A percentile compares a stretch with the other conserved stretches of the same genome.
Evolutionary conservation across 2,888 invertebrate genomes (phyloP).

Genomic region (Aporophyla lueneburgensis): DNA sequence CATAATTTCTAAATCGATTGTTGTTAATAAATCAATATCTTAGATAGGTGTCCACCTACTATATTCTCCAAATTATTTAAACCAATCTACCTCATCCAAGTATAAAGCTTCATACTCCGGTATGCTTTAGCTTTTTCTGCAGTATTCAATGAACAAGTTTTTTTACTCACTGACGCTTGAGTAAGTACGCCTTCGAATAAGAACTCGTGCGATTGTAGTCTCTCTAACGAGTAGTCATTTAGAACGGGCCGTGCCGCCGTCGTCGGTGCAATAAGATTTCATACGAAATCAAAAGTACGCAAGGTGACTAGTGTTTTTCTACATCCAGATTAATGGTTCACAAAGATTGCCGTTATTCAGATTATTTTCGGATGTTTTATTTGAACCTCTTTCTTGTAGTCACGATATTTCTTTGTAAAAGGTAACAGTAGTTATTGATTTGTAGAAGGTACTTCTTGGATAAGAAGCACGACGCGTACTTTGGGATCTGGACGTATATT

Average conservation of each 20-base stretch:
- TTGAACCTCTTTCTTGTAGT: conserved; percentile 1
- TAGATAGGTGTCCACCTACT: not conserved
- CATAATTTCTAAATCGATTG: not conserved
- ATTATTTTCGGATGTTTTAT: conserved; percentile 37
- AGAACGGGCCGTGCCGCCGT: conserved; percentile 66
- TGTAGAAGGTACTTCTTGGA: not conserved
- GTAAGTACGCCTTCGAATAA: conserved; percentile 78
- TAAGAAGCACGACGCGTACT: not conserved
- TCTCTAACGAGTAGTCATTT: conserved; percentile 75
- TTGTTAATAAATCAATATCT: not conserved
- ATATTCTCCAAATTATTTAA: not conserved
- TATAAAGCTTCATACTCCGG: conserved; percentile 26
- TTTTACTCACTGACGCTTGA: conserved; percentile 77
- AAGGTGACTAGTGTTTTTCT: conserved; percentile 72
- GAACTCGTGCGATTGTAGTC: conserved; percentile 74
- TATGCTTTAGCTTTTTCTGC: conserved; percentile 68
- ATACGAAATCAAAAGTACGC: conserved; percentile 83
- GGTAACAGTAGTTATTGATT: not conserved
- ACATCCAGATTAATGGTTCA: conserved; percentile 50
- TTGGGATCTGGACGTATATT: not conserved
- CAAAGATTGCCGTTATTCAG: conserved; percentile 47
- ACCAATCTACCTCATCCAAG: conserved; percentile 36
- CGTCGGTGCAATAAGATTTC: conserved; percentile 70
- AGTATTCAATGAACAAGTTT: conserved; percentile 78
- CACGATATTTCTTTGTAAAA: conserved; percentile 10